Percentiles rank a stretch among this genome's conserved stretches.
These are phyloP conservation scores for Blastobasis lacticolella DNA, from an alignment of 2,888 invertebrate species.

Conservation along the genomic window DNA sequence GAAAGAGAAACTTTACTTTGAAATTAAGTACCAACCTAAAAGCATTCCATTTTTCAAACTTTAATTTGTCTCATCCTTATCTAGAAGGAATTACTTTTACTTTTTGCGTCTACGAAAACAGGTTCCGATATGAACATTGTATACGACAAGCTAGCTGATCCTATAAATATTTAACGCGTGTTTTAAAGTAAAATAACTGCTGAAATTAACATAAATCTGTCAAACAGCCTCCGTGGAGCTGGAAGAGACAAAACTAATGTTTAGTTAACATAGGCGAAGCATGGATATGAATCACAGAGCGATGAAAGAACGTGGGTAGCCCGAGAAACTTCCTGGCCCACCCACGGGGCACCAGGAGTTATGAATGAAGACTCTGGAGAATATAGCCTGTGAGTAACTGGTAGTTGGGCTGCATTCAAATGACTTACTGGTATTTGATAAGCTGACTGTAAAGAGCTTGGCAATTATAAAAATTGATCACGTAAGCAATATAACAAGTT, in stretches of 20 bases:
- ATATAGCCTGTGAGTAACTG: not conserved
- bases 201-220: not conserved
- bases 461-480: too few species aligned
- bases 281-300: constrained; percentile 52
- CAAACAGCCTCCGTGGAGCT: not conserved
- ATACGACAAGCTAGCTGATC: not conserved
- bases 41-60: not conserved
- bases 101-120: not conserved
- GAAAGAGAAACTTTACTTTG: too few species aligned
- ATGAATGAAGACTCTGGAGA: constrained; percentile 6
- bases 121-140: too few species aligned
- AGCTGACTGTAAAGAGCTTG: too few species aligned
- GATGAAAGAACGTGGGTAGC: constrained; percentile 64
- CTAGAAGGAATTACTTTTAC: not conserved
- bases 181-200: not conserved
- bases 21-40: not conserved
- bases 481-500: too few species aligned
- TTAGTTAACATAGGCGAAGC: constrained; percentile 5
- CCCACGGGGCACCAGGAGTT: constrained; percentile 36
- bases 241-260: not conserved
- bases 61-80: not conserved
- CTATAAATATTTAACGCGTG: not conserved
- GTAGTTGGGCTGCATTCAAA: too few species aligned
- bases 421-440: too few species aligned
- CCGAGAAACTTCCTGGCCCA: constrained; percentile 58